These are phyloP conservation scores for Spilosoma lubricipeda DNA, from an alignment of 2,888 invertebrate species.

Conservation along the genomic window DNA sequence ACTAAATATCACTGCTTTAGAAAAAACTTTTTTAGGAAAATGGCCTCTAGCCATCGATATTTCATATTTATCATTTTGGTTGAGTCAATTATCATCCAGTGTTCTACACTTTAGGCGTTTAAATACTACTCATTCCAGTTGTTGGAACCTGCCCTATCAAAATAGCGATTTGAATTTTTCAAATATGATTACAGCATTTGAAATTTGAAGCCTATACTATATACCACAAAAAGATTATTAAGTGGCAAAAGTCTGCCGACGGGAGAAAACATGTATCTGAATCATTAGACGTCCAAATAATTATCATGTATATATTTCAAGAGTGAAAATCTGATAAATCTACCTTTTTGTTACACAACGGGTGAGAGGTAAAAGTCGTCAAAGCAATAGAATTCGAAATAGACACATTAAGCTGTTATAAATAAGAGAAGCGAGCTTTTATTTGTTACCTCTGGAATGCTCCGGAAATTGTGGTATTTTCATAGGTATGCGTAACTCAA, in stretches of 20 bases:
- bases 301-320: too few species aligned
- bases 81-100: background rate
- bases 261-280: too few species aligned
- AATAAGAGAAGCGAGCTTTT: slow-evolving; percentile 54
- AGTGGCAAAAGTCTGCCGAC: too few species aligned
- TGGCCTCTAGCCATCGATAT: background rate
- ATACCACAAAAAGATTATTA: too few species aligned
- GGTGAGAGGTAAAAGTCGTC: slow-evolving; percentile 2
- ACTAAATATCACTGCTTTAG: background rate
- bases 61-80: background rate
- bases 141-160: too few species aligned
- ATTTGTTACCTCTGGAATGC: slow-evolving; percentile 53
- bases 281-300: too few species aligned
- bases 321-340: background rate
- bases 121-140: too few species aligned
- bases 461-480: slow-evolving; percentile 50
- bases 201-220: too few species aligned
- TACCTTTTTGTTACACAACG: background rate
- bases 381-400: slow-evolving; percentile 34
- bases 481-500: slow-evolving; percentile 50
- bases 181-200: too few species aligned
- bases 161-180: too few species aligned
- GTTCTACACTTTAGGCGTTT: too few species aligned
- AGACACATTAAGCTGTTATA: slow-evolving; percentile 54
- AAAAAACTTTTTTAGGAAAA: background rate